Conservation (phyloP, 2,797 vertebrate genomes). For the Heliangelus exortis region DNA sequence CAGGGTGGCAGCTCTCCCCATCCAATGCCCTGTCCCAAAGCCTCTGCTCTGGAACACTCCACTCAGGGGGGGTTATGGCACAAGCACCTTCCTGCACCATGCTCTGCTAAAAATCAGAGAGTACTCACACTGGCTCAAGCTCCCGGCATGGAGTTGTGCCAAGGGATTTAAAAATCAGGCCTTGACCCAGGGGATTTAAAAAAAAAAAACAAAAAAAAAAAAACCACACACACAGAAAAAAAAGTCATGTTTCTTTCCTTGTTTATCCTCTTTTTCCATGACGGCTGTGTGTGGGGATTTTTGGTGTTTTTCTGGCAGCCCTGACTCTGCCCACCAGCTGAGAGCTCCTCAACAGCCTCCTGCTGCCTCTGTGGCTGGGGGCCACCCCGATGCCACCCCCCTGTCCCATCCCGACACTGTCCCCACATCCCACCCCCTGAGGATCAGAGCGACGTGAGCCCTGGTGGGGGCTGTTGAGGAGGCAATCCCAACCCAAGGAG, state of each 20-base stretch:
- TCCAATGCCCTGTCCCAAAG: neutral
- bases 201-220: neutral
- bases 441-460: fast-evolving
- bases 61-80: fast-evolving
- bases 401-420: fast-evolving
- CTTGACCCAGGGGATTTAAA: neutral
- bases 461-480: neutral
- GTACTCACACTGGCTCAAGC: neutral
- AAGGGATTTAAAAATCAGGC: conserved; percentile 28
- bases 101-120: neutral
- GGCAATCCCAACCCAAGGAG: neutral
- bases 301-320: neutral
- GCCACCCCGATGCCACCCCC: neutral
- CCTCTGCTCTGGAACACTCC: neutral
- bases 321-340: neutral
- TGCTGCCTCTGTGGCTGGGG: neutral
- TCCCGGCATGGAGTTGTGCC: neutral
- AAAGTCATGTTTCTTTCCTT: conserved; percentile 23
- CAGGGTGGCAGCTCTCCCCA: neutral
- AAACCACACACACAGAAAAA: neutral
- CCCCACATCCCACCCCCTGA: neutral
- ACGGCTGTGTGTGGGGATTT: conserved; percentile 15
- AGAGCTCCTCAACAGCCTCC: neutral
- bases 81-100: neutral
- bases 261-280: conserved; percentile 67